Percentiles rank a stretch among this genome's conserved stretches.
phyloP scores from a whole-genome alignment of 1,140 invertebrate genomes.

The Conus ventricosus region DNA sequence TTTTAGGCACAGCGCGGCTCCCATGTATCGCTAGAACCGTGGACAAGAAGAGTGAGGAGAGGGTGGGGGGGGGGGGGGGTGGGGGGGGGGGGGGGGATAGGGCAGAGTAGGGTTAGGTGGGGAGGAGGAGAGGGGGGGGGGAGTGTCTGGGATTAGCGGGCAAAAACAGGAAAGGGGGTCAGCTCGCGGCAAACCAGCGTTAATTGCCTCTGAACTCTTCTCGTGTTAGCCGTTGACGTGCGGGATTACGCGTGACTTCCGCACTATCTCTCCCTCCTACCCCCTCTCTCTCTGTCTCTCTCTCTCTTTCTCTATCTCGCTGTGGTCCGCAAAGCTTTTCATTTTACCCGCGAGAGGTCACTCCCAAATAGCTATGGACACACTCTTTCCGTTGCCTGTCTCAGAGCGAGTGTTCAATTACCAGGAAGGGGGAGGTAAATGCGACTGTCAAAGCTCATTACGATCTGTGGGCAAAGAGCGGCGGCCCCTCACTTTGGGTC shows the following conservation, averaged over 20 bases:
- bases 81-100: no score
- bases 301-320: not conserved
- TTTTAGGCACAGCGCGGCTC: no score
- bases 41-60: no score
- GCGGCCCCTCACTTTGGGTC: not conserved
- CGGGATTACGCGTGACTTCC: slow-evolving; percentile 27
- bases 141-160: no score
- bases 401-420: slow-evolving; percentile 1
- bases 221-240: slow-evolving; percentile 27
- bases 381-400: slow-evolving; percentile 14
- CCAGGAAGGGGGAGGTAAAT: slow-evolving; percentile 10
- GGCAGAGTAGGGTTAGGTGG: no score
- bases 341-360: slow-evolving; percentile 14
- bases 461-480: not conserved
- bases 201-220: not conserved
- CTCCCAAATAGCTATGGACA: slow-evolving; percentile 24
- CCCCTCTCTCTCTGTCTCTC: not conserved
- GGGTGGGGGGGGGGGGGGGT: no score
- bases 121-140: no score
- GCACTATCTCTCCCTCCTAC: not conserved
- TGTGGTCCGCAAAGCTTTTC: not conserved
- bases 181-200: not conserved
- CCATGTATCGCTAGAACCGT: no score
- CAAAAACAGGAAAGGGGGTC: not conserved
- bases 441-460: slow-evolving; percentile 14